Evolutionary conservation across 2,888 invertebrate genomes (phyloP).

Genomic region (Ormyrus nitidulus): DNA sequence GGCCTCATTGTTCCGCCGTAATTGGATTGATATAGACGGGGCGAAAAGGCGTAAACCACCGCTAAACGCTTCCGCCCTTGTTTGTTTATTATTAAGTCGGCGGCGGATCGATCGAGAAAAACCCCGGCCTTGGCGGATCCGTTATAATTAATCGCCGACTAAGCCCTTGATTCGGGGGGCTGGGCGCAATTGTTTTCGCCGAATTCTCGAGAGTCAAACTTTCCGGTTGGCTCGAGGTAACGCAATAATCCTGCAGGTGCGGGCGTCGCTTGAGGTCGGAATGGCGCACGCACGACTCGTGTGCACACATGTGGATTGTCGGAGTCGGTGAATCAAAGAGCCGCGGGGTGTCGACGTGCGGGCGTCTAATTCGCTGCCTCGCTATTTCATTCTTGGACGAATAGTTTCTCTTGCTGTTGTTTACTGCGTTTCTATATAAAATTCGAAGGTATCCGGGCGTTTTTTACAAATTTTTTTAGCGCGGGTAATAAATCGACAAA

Average conservation of each 20-base stretch:
- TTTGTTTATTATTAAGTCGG: not conserved
- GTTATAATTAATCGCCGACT: slow-evolving; percentile 52
- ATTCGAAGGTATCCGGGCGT: too few relatives aligned
- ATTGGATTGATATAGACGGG: slow-evolving; percentile 28
- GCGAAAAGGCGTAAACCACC: not conserved
- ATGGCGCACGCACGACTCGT: not conserved
- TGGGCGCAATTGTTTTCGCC: slow-evolving; percentile 42
- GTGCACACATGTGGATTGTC: not conserved
- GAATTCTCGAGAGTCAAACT: slow-evolving; percentile 2
- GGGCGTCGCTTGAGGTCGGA: not conserved
- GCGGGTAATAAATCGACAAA: too few relatives aligned
- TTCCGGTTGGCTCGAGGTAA: slow-evolving; percentile 33
- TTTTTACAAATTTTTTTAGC: too few relatives aligned
- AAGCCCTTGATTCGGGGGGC: slow-evolving; percentile 27
- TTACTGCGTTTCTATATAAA: too few relatives aligned
- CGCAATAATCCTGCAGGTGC: slow-evolving; percentile 42
- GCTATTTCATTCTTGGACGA: too few relatives aligned
- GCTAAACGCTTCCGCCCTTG: too few relatives aligned
- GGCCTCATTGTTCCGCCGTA: slow-evolving; percentile 35
- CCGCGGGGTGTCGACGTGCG: not conserved
- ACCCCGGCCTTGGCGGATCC: slow-evolving; percentile 21
- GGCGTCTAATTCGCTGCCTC: too few relatives aligned
- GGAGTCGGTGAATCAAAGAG: slow-evolving; percentile 22
- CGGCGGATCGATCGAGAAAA: slow-evolving; percentile 11
- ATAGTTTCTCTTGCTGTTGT: too few relatives aligned